Evolutionary conservation across 2,113 vertebrate species (phyloP), one percentile per base, ranked within the genome.

Genomic region (Solea senegalensis): DNA sequence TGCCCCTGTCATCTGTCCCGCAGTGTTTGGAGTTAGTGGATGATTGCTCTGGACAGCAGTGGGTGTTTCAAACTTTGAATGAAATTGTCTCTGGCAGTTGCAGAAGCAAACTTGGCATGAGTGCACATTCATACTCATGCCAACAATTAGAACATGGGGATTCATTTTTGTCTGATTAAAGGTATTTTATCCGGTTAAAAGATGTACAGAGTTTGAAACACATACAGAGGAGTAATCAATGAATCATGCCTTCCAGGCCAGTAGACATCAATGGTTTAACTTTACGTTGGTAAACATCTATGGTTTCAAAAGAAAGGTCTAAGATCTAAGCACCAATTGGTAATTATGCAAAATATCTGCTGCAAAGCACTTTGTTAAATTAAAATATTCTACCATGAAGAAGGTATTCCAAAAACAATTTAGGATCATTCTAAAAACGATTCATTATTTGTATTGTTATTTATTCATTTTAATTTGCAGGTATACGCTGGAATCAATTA

Each of bases 71-170:
- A 14, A 46, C 48, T 60, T 28, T 53, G 46, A 68, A 39, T 26
- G 26, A 72, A 73, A 83, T 69, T 5, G 13, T 65, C 57, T 65
- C 60, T 69, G 71, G 71, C 74, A 79, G 49, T 66, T 76, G 4
- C 43, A 61, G 49, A 55, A 49, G 60, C 13, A 69, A 64, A 78
- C 41, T 59, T 59, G 56, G 56, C 40, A 16, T 26, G 43, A 58
- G 48, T 28, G 16, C 49, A 65, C 13, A 50, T 57, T 69, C 65
- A 51, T 6, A 41, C 61, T 39, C 21, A 27, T 12, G 57, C 56
- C 72, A 79, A 49, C 6, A 16, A 41, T 71, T 61, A 53, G 4
- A 76, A 65, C 12, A 48, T 2, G 0, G 7, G 26, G 21, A 9
- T 46, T 75, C 41, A 75, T 72, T 6, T 21, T 71, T 59, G 49